phyloP scores from a whole-genome alignment of 2,113 vertebrate genomes.

The Heteronetta atricapilla region DNA sequence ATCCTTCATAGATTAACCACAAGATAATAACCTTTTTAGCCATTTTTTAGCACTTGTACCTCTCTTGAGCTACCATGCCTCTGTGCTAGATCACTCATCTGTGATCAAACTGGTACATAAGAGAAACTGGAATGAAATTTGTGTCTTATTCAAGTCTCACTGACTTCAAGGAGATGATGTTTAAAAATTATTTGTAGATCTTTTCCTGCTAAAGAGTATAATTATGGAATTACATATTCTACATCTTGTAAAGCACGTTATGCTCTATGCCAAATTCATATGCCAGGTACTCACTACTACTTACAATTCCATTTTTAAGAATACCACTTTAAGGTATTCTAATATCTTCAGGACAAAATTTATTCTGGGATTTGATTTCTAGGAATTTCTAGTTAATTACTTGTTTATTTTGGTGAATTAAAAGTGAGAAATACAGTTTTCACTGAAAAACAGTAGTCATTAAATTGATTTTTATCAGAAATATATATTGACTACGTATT shows the following conservation, averaged over 20 bases:
- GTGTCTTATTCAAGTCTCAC: not conserved
- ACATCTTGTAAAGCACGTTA: not conserved
- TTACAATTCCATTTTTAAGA: slow-evolving; percentile 3
- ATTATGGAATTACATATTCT: not conserved
- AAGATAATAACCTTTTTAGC: not conserved
- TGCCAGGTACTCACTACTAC: not conserved
- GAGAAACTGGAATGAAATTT: not conserved
- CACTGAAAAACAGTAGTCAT: not conserved
- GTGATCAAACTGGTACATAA: not conserved
- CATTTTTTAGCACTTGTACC: not conserved
- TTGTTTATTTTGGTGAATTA: not conserved
- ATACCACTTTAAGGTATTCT: not conserved
- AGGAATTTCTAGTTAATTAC: not conserved
- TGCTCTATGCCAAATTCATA: not conserved
- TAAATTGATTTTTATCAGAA: not conserved
- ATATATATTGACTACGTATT: not conserved
- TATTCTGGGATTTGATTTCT: not conserved
- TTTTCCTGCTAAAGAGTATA: not conserved
- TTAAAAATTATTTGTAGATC: not conserved
- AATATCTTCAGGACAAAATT: not conserved
- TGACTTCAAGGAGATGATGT: not conserved
- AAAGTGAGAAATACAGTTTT: not conserved
- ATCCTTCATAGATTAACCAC: not conserved
- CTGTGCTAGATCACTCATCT: not conserved
- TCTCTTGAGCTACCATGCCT: not conserved